Evolutionary conservation across 2,888 invertebrate species (phyloP).

Genomic region (Ormyrus labotus): DNA sequence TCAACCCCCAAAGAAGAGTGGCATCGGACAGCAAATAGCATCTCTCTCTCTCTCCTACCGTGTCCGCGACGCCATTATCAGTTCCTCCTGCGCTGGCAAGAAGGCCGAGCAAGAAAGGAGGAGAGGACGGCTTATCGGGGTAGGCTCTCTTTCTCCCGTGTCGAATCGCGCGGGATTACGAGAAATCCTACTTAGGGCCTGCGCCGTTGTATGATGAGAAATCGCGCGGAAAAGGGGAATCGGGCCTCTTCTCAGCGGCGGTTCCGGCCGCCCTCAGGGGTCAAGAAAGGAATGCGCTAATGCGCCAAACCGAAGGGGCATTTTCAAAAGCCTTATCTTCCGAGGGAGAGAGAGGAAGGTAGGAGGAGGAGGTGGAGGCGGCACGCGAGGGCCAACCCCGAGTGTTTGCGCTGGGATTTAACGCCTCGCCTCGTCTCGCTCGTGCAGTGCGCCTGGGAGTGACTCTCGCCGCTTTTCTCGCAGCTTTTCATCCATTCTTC

Average conservation of each 20-base stretch:
- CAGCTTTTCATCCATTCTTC: conserved; percentile 11
- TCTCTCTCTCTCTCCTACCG: conserved; percentile 4
- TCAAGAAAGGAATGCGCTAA: conserved; percentile 52
- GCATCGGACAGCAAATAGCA: background rate
- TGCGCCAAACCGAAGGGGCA: conserved; percentile 36
- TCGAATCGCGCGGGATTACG: conserved; percentile 43
- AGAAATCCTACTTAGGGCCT: conserved; percentile 46
- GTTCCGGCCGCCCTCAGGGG: background rate
- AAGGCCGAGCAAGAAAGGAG: conserved; percentile 12
- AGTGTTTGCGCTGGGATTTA: conserved; percentile 22
- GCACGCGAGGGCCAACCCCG: background rate
- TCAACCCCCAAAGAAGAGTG: too few species aligned
- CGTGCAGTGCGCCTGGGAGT: background rate
- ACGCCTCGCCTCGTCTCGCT: background rate
- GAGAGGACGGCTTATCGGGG: conserved; percentile 21
- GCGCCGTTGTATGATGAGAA: conserved; percentile 30
- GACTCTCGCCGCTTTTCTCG: background rate
- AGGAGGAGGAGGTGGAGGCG: background rate
- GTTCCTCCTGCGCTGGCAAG: background rate
- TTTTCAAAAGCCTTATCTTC: conserved; percentile 51
- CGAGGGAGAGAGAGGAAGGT: conserved; percentile 1
- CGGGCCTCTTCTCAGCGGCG: background rate
- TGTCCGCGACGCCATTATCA: conserved; percentile 28
- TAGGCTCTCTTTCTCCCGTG: conserved; percentile 9
- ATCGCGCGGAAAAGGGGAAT: conserved; percentile 13